Conservation (phyloP, 2,113 vertebrate genomes). For the Paramormyrops kingsleyae region DNA sequence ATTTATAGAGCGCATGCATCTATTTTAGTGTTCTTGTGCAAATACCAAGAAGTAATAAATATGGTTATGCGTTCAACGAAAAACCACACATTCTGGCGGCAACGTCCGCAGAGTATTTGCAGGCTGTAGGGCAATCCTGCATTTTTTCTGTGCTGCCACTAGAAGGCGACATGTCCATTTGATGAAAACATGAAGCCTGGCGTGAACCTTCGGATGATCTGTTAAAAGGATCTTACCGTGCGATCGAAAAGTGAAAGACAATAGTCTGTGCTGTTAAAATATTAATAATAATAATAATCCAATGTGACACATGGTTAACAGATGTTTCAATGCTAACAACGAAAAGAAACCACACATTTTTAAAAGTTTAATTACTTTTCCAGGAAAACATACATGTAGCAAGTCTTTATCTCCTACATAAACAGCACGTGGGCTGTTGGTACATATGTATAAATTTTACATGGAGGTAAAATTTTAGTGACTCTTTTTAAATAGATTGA, state of each 20-base stretch:
- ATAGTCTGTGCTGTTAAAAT: background rate
- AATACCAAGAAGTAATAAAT: conserved; percentile 40
- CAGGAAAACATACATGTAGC: background rate
- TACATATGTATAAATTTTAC: background rate
- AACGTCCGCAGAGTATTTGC: background rate
- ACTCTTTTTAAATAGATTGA: background rate
- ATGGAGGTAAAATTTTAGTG: background rate
- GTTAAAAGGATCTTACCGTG: background rate
- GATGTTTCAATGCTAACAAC: background rate
- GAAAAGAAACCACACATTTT: background rate
- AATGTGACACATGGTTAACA: background rate
- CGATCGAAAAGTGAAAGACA: background rate
- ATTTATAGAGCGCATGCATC: conserved; percentile 21
- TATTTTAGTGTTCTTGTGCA: conserved; percentile 47
- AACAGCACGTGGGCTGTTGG: background rate
- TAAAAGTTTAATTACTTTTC: background rate
- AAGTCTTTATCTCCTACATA: background rate
- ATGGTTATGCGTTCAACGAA: conserved; percentile 25
- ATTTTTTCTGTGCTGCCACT: conserved; percentile 1
- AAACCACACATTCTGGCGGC: background rate
- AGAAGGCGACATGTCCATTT: conserved; percentile 5
- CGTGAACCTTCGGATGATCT: background rate
- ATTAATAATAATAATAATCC: background rate
- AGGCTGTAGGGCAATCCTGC: background rate
- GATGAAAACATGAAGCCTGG: background rate